Evolutionary conservation across 2,888 invertebrate species (phyloP).

Genomic region (Ecliptopera silaceata): DNA sequence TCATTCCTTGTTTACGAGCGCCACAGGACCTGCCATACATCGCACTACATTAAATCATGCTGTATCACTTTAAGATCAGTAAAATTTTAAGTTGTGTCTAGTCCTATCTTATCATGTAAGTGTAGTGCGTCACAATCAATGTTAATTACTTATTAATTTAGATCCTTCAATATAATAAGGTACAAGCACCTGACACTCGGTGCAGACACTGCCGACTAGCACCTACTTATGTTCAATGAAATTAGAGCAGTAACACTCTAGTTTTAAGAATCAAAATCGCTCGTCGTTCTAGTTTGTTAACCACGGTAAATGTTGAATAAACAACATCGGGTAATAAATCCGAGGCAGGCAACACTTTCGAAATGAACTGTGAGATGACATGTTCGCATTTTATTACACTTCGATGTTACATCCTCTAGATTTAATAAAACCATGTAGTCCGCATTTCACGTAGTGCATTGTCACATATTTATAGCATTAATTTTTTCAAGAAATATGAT

Average conservation of each 20-base stretch:
- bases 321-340: constrained; percentile 11
- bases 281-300: not conserved
- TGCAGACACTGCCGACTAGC: not conserved
- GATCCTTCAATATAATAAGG: too few relatives aligned
- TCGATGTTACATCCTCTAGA: too few relatives aligned
- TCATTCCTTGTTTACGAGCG: constrained; percentile 22
- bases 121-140: too few relatives aligned
- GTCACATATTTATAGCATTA: too few relatives aligned
- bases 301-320: not conserved
- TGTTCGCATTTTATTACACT: constrained; percentile 8
- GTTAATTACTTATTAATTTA: too few relatives aligned
- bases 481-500: too few relatives aligned
- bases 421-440: too few relatives aligned
- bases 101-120: too few relatives aligned
- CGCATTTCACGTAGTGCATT: too few relatives aligned
- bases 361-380: constrained; percentile 9
- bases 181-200: too few relatives aligned
- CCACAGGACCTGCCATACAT: constrained; percentile 1
- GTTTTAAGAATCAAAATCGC: not conserved
- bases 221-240: not conserved
- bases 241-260: not conserved
- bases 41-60: constrained; percentile 10
- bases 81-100: too few relatives aligned
- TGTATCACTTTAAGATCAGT: constrained; percentile 1
- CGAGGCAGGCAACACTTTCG: constrained; percentile 1